Base-by-base conservation (phyloP, 2,797 vertebrate genomes). In the Hoplostethus atlanticus region DNA sequence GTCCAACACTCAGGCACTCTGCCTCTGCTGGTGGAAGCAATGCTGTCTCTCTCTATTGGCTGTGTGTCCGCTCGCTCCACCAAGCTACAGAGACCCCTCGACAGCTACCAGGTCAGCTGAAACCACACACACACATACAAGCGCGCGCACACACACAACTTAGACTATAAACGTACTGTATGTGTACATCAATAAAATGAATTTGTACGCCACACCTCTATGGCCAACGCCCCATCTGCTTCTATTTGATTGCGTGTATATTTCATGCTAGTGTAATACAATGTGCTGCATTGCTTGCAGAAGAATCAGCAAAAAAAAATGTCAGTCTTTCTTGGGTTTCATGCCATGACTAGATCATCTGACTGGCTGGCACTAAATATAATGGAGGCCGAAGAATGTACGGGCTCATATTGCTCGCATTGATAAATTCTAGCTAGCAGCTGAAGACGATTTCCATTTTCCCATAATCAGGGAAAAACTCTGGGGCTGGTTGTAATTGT, bases 81-180 rank as follows among this genome's bases (percentile, higher is more conserved):
- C 75, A 98, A 96, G 88, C 93, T 99, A n/a, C 98, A 99, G 73
- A 95, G 97, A 84, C 96, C 97, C 0, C 93, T 99, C 63, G 98
- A 99, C 94, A 99, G 97, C 91, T 99, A 99, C 91, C 98, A 99
- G 97, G 98, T 99, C 87, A 90, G 91, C 84, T 10, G 57, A 47
- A 64, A 50, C 47, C 53, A 50, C 50, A 54, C 13, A 54, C 4
- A 25, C 40, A 61, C 57, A 54, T 28, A 60, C 50, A 66, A n/a
- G 17, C 4, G 46, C 61, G 46, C 46, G 50, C 47, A 44, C 63
- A 36, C 16, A 46, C 36, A 13, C 8, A 10, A 6, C 21, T 64
- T 44, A 65, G 25, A 46, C 42, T 6, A 50, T 16, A 4, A 67
- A 13, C 1, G 1, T 44, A 56, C 31, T 36, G 6, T 69, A 28